A percentile compares a stretch with the other conserved stretches of the same genome.
Evolutionary conservation across 2,888 invertebrate species (phyloP).

Genomic region (Acanthococcus lagerstroemiae): DNA sequence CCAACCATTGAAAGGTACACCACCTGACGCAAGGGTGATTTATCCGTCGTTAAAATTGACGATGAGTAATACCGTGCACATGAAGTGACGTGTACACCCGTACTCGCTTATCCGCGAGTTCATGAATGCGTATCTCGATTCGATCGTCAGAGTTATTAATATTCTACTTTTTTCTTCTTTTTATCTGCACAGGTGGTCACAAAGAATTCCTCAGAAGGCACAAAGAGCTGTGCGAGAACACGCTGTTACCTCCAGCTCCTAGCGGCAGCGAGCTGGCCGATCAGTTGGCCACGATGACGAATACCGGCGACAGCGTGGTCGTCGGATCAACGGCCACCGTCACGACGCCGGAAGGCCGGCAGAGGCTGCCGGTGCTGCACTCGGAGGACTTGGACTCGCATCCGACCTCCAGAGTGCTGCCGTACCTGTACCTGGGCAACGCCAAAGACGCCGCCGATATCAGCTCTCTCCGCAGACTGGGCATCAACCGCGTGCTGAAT

Average conservation of each 20-base stretch:
- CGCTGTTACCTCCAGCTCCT: conserved; percentile 47
- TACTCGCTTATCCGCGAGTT: too few relatives aligned
- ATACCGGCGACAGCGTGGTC: conserved; percentile 10
- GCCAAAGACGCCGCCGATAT: conserved; percentile 67
- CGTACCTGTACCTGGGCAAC: conserved; percentile 72
- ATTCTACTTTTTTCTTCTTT: conserved; percentile 30
- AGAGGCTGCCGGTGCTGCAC: conserved; percentile 41
- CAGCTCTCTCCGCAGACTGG: conserved; percentile 52
- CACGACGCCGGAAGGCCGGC: not conserved
- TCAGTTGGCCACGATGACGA: conserved; percentile 38
- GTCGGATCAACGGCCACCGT: too few relatives aligned
- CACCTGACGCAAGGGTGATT: too few relatives aligned
- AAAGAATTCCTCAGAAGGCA: conserved; percentile 60
- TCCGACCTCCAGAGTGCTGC: conserved; percentile 66
- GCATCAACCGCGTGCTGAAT: conserved; percentile 68
- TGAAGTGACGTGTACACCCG: too few relatives aligned
- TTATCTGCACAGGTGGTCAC: conserved; percentile 52
- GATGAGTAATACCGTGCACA: too few relatives aligned
- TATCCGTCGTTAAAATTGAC: too few relatives aligned
- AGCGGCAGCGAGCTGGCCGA: conserved; percentile 37
- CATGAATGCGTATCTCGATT: too few relatives aligned
- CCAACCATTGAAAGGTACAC: too few relatives aligned
- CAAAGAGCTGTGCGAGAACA: conserved; percentile 62
- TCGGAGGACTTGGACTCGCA: conserved; percentile 57
- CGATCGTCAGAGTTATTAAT: too few relatives aligned